Evolutionary conservation across 1,140 invertebrate genomes (phyloP).

Genomic region (Dendrolimus kikuchii): DNA sequence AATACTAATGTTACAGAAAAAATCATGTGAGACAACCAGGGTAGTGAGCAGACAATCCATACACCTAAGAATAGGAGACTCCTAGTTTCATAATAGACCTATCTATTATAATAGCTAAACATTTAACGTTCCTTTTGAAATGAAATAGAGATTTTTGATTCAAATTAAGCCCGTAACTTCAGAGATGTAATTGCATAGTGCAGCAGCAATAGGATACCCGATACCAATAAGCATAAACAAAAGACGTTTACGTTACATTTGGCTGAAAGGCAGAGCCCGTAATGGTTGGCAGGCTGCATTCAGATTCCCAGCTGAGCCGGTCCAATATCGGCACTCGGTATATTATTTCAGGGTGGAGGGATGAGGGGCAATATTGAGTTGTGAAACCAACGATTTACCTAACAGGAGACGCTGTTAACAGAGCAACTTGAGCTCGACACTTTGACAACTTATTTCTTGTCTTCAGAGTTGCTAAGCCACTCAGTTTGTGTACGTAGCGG

Average conservation of each 20-base stretch:
- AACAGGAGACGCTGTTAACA: slow-evolving; percentile 56
- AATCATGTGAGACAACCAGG: no score
- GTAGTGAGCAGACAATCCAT: no score
- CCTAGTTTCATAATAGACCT: no score
- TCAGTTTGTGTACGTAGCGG: slow-evolving; percentile 50
- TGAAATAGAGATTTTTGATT: not conserved
- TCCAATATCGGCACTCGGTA: slow-evolving; percentile 56
- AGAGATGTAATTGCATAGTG: slow-evolving; percentile 24
- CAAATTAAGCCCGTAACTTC: slow-evolving; percentile 1
- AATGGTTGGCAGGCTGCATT: slow-evolving; percentile 45
- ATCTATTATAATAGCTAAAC: no score
- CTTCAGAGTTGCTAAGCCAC: slow-evolving; percentile 55
- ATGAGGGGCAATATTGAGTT: slow-evolving; percentile 60
- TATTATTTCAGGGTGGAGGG: slow-evolving; percentile 61
- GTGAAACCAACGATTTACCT: slow-evolving; percentile 66
- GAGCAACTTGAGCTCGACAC: slow-evolving; percentile 63
- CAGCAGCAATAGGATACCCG: slow-evolving; percentile 24
- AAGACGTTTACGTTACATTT: slow-evolving; percentile 58
- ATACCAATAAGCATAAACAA: slow-evolving; percentile 48
- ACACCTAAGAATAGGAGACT: no score
- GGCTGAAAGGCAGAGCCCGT: slow-evolving; percentile 32
- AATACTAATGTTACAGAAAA: no score
- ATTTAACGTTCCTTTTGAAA: no score
- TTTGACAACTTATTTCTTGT: slow-evolving; percentile 72
- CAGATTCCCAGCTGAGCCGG: slow-evolving; percentile 43